phyloP scores from a whole-genome alignment of 2,113 vertebrate species.

The Pseudonaja textilis region DNA sequence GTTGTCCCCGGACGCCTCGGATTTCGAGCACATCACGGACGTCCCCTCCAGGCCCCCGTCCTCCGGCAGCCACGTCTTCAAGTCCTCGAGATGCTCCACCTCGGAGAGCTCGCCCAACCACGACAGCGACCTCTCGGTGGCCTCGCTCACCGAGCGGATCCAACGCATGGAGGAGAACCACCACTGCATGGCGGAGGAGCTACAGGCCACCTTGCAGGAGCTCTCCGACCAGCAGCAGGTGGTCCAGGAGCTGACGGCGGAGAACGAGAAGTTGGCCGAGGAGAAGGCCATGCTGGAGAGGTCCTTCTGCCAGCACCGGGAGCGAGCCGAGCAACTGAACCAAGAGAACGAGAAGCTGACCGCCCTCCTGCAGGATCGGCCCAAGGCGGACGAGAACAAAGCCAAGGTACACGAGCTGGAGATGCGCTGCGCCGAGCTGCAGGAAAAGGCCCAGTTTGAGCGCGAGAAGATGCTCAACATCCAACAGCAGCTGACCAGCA shows the following conservation, averaged over 20 bases:
- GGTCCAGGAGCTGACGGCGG: conserved; percentile 90
- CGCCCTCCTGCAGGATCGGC: conserved; percentile 79
- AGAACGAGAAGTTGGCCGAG: conserved; percentile 89
- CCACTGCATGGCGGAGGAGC: conserved; percentile 91
- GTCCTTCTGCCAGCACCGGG: conserved; percentile 88
- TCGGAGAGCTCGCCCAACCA: conserved; percentile 69
- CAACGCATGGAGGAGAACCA: conserved; percentile 96
- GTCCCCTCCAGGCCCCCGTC: conserved; percentile 81
- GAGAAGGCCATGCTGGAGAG: conserved; percentile 88
- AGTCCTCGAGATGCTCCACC: conserved; percentile 65
- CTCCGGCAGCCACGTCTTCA: conserved; percentile 74
- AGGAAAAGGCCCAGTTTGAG: conserved; percentile 88
- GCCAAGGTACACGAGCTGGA: conserved; percentile 81
- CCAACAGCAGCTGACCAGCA: conserved; percentile 92
- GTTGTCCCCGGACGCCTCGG: conserved; percentile 84
- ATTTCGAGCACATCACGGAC: conserved; percentile 86
- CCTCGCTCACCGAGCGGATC: conserved; percentile 85
- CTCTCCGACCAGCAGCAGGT: conserved; percentile 93
- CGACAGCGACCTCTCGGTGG: conserved; percentile 77
- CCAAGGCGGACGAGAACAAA: conserved; percentile 75
- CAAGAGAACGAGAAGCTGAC: conserved; percentile 88
- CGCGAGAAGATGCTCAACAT: conserved; percentile 93
- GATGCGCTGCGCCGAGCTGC: conserved; percentile 82
- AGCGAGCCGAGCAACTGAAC: conserved; percentile 83
- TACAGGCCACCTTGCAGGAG: conserved; percentile 94